Evolutionary conservation across 1,140 invertebrate genomes (phyloP), one percentile per base, ranked within the genome.

Genomic region (Bombus difficillimus): DNA sequence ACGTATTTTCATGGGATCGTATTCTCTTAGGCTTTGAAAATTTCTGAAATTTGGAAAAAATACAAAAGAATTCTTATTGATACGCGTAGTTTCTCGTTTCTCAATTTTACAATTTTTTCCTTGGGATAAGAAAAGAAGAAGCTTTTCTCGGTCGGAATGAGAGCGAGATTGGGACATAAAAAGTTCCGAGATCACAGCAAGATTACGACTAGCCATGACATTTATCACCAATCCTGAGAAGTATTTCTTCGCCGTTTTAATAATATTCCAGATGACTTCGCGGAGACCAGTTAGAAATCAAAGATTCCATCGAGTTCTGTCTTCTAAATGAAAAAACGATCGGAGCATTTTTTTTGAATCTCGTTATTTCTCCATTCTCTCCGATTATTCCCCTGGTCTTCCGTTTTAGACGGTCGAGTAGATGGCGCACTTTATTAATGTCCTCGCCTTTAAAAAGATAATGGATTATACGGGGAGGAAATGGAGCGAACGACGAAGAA

Each of bases 391-490:
- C n/a, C 18, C 34, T 32, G 18, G 18, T 22, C 37, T 57, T 43
- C 32, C 25, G 41, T 83, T 76, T 82, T 28, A 59, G 28, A 28
- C n/a, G 71, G 12, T 32, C 59, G 12, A 73, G 28, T 62, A 37
- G n/a, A 74, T n/a, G 72, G 9, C 22, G 5, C 59, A 32, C 75
- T 79, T 79, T 84, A 84, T 84, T 79, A 84, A 84, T 53, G 82
- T 47, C 76, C 39, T n/a, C 32, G 39, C 37, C 43, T 79, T 79
- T 79, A 57, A 83, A 83, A 59, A 69, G 62, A 69, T 83, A 78
- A 83, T 78, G 64, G 75, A 83, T 83, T 66, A 77, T 22, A 41
- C 41, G 34, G 22, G 2, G 62, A 10, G 59, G 57, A 73, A 66
- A 75, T 8, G 28, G 62, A 32, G 73, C 22, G 74, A 68, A 9